These are phyloP conservation scores for Megalopta genalis DNA, from an alignment of 1,140 invertebrate genomes.

Conservation along the genomic window DNA sequence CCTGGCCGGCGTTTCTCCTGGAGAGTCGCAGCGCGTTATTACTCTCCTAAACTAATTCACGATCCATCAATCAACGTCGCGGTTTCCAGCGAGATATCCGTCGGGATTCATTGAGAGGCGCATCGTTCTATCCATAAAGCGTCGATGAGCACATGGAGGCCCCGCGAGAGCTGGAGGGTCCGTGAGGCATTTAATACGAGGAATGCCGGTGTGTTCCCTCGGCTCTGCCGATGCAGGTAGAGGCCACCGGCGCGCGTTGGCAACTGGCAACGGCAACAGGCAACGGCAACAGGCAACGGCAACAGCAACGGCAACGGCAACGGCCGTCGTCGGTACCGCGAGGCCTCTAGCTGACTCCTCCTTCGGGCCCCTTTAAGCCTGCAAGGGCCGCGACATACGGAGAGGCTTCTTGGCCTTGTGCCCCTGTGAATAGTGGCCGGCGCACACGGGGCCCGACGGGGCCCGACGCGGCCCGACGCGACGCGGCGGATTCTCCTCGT, in stretches of 20 bases:
- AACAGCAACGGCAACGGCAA: no score
- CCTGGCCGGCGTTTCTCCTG: no score
- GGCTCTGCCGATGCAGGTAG: constrained; percentile 59
- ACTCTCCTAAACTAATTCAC: no score
- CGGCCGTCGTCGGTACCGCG: constrained; percentile 35
- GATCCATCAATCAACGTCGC: no score
- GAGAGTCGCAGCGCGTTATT: no score
- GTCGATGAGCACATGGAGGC: no score
- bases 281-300: neutral
- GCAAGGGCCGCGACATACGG: constrained; percentile 50
- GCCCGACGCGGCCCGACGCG: neutral
- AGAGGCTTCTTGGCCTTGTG: constrained; percentile 57
- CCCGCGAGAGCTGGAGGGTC: neutral
- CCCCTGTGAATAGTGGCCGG: constrained; percentile 53
- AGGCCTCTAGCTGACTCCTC: constrained; percentile 35
- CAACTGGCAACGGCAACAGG: no score
- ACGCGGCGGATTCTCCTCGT: constrained; percentile 25
- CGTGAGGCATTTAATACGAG: constrained; percentile 65
- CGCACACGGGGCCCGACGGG: neutral
- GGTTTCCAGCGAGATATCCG: no score
- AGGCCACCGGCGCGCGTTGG: neutral
- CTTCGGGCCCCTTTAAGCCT: constrained; percentile 36
- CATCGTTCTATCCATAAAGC: no score
- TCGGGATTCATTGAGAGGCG: no score
- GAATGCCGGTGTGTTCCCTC: constrained; percentile 49